These are phyloP conservation scores for Anoura caudifer DNA, from an alignment of 2,113 vertebrate species.

Conservation along the genomic window DNA sequence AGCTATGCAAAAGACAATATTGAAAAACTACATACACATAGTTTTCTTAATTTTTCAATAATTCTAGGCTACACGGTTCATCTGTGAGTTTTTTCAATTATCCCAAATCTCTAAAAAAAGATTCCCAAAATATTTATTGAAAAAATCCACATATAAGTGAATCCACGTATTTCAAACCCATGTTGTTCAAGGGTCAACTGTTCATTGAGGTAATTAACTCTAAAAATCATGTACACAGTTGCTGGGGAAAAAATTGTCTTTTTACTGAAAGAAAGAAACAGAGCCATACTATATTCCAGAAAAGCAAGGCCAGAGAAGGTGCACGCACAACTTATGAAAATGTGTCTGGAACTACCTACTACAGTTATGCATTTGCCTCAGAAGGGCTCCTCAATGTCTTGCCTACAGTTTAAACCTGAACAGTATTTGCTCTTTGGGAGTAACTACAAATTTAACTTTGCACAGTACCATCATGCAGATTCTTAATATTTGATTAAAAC, in stretches of 20 bases:
- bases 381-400: background rate
- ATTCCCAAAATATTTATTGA: background rate
- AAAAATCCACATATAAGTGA: background rate
- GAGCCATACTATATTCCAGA: background rate
- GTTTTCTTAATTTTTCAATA: background rate
- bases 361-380: background rate
- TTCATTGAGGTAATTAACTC: background rate
- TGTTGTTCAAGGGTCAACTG: background rate
- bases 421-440: background rate
- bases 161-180: background rate
- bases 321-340: background rate
- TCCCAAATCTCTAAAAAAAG: background rate
- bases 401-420: background rate
- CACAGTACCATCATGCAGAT: background rate
- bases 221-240: background rate
- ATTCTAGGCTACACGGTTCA: background rate
- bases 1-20: background rate
- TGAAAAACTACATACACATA: background rate
- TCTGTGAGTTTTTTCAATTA: background rate
- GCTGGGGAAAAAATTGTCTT: background rate
- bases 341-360: background rate
- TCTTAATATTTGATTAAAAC: conserved; percentile 18
- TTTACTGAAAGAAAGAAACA: background rate
- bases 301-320: background rate
- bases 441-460: background rate